Conservation (phyloP, 2,113 vertebrate genomes). For the Chaenocephalus aceratus region DNA sequence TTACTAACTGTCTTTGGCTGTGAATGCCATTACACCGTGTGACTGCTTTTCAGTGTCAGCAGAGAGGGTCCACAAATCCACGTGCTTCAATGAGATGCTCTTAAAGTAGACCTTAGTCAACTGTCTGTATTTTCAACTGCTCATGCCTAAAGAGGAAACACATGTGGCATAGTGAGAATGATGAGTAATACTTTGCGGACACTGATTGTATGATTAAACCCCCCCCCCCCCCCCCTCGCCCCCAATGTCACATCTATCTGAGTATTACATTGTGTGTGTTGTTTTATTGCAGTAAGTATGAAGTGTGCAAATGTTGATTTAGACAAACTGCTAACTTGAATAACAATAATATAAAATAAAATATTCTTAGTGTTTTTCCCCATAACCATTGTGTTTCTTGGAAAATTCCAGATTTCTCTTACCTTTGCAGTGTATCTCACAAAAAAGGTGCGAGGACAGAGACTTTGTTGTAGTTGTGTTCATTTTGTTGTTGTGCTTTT, state of each 20-base stretch:
- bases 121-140: background rate
- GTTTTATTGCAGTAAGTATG: background rate
- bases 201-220: background rate
- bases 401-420: background rate
- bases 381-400: background rate
- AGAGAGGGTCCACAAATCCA: background rate
- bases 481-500: background rate
- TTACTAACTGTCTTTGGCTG: background rate
- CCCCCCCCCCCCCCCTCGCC: no score
- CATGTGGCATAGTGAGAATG: background rate
- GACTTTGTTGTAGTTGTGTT: no score
- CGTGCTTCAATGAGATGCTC: background rate
- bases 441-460: no score
- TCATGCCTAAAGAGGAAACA: background rate
- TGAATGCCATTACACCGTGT: background rate
- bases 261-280: background rate
- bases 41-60: background rate
- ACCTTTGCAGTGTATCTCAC: background rate
- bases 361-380: background rate
- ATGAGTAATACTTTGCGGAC: background rate
- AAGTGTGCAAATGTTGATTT: background rate
- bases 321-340: background rate
- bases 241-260: background rate
- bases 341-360: background rate
- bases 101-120: background rate